Evolutionary conservation across 2,113 vertebrate genomes (phyloP).

Genomic region (Lepisosteus osseus): DNA sequence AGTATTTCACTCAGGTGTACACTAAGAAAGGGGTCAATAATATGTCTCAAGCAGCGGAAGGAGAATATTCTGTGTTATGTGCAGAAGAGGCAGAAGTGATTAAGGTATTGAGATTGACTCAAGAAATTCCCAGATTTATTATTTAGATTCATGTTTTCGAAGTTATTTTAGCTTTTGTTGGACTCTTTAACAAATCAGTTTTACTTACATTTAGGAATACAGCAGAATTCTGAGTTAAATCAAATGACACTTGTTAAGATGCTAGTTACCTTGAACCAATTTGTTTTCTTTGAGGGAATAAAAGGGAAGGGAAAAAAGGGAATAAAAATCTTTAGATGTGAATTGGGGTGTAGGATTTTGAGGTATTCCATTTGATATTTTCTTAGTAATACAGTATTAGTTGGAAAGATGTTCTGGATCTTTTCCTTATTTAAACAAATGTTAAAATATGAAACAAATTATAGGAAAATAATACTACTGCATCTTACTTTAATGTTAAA

Average conservation of each 20-base stretch:
- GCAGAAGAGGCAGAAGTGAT: too few species aligned
- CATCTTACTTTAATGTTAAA: too few species aligned
- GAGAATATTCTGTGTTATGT: too few species aligned
- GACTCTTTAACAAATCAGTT: too few species aligned
- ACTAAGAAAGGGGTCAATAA: too few species aligned
- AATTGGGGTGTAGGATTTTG: not conserved
- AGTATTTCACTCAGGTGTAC: too few species aligned
- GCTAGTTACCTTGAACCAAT: not conserved
- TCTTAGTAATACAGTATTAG: not conserved
- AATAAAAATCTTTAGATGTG: not conserved
- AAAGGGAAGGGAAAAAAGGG: not conserved
- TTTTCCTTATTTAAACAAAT: not conserved
- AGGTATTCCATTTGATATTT: not conserved
- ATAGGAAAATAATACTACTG: too few species aligned
- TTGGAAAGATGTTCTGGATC: conserved; percentile 13
- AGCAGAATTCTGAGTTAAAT: not conserved
- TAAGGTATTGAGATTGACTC: too few species aligned
- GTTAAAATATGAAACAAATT: not conserved
- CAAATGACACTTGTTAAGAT: not conserved
- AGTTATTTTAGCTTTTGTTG: too few species aligned
- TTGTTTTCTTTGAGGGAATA: conserved; percentile 2
- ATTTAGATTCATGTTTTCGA: too few species aligned
- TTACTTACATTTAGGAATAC: not conserved
- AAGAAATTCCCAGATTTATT: too few species aligned
- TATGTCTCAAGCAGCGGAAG: too few species aligned